A percentile compares a stretch with the other conserved stretches of the same genome.
Conservation (phyloP, 2,888 invertebrate genomes). For the Dysmachus trigonus region DNA sequence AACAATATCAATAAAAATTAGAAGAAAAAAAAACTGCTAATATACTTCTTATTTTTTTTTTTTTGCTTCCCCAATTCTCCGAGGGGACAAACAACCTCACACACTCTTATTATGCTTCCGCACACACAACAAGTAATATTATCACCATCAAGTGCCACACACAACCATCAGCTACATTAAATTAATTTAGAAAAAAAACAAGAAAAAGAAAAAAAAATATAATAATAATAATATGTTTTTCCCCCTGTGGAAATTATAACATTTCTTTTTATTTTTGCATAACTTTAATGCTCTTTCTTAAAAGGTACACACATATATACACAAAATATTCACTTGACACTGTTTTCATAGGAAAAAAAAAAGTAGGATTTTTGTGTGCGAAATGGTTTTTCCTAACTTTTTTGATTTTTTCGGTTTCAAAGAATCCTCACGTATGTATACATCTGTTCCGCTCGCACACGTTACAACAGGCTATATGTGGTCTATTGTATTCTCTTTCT, state of each 20-base stretch:
- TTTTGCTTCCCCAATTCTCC: conserved; percentile 5
- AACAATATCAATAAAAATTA: conserved; percentile 32
- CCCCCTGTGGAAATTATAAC: conserved; percentile 21
- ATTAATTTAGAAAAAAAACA: conserved; percentile 33
- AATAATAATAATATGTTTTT: not conserved
- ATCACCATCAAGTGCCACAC: not conserved
- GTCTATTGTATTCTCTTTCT: not conserved
- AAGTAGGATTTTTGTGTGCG: conserved; percentile 5
- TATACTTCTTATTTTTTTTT: conserved; percentile 23
- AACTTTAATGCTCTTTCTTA: conserved; percentile 32
- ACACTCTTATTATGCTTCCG: not conserved
- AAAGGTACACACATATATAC: conserved; percentile 18
- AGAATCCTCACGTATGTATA: not conserved
- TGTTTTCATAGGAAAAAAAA: not conserved
- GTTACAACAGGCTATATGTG: not conserved
- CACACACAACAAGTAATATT: not conserved
- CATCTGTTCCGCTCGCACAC: not conserved
- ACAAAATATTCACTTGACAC: conserved; percentile 22
- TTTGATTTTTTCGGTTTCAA: conserved; percentile 21
- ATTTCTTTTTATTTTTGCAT: conserved; percentile 42
- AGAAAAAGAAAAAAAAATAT: not conserved
- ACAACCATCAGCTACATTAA: conserved; percentile 20
- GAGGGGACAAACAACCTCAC: conserved; percentile 18
- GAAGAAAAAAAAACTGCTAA: conserved; percentile 10
- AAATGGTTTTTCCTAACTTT: conserved; percentile 36